phyloP scores from a whole-genome alignment of 2,113 vertebrate species.

The Dasyprocta punctata region DNA sequence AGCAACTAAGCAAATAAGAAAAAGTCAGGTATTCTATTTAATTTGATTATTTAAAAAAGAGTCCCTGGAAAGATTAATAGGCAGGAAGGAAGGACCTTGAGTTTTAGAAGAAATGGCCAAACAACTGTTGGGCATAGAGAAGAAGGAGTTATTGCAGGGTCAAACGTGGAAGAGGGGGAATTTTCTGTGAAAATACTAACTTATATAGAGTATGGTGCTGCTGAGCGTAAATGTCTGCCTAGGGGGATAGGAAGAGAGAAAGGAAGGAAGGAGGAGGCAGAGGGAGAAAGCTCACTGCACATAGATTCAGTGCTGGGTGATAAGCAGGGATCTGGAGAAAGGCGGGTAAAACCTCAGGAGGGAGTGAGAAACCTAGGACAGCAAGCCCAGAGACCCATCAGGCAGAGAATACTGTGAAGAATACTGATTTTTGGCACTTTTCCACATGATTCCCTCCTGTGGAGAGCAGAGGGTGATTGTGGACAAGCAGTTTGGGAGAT shows the following conservation, averaged over 20 bases:
- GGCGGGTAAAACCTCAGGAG: not conserved
- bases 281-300: not conserved
- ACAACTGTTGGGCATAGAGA: not conserved
- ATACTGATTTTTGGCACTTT: conserved; percentile 49
- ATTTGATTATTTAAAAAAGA: conserved; percentile 1
- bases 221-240: not conserved
- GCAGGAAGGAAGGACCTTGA: not conserved
- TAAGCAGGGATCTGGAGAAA: not conserved
- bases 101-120: not conserved
- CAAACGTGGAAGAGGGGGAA: not conserved
- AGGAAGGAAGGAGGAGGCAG: not conserved
- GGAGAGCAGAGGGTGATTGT: conserved; percentile 54
- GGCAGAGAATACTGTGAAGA: not conserved
- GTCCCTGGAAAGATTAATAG: not conserved
- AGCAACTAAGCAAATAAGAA: conserved; percentile 29
- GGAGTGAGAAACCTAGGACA: fast-evolving
- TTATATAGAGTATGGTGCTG: not conserved
- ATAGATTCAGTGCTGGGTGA: not conserved
- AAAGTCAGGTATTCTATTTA: not conserved
- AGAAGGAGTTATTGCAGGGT: not conserved
- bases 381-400: not conserved
- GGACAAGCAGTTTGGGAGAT: conserved; percentile 63
- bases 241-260: not conserved
- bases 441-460: conserved; percentile 36
- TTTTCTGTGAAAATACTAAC: not conserved